phyloP scores from a whole-genome alignment of 2,113 vertebrate species.

The Leucosticte australis region DNA sequence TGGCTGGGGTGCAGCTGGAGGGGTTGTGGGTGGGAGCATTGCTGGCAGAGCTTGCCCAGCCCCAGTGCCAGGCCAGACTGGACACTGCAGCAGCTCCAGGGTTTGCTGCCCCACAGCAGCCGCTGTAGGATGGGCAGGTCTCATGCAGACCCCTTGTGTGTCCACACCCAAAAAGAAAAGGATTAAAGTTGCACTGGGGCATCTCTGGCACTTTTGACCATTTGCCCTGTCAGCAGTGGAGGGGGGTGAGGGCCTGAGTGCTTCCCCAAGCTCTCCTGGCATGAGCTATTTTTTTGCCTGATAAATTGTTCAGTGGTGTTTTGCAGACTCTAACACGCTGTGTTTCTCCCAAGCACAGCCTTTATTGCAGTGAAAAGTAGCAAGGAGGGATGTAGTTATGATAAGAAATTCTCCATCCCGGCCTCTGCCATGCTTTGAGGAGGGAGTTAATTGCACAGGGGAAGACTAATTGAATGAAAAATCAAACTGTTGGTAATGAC shows the following conservation, averaged over 20 bases:
- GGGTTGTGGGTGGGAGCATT: fast-evolving
- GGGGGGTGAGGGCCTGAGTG: not conserved
- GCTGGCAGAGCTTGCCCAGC: not conserved
- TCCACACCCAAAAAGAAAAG: not conserved
- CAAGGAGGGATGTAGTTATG: conserved; percentile 74
- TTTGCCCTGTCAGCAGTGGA: not conserved
- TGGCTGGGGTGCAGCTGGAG: not conserved
- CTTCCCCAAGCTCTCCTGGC: not conserved
- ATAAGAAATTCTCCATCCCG: conserved; percentile 71
- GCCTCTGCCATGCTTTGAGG: conserved; percentile 26
- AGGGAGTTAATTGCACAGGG: conserved; percentile 7
- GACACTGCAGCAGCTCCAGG: not conserved
- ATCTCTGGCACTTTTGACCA: not conserved
- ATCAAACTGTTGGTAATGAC: conserved; percentile 47
- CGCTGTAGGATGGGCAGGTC: fast-evolving
- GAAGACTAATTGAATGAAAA: conserved; percentile 80
- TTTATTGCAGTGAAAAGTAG: conserved; percentile 78
- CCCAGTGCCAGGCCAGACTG: not conserved
- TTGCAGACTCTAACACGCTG: conserved; percentile 7
- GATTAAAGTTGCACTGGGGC: not conserved
- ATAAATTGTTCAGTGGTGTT: conserved; percentile 66
- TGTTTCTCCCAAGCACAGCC: conserved; percentile 59
- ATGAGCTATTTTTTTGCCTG: conserved; percentile 63
- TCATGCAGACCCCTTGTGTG: fast-evolving
- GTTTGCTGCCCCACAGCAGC: not conserved